A percentile compares a stretch with the other conserved stretches of the same genome.
Conservation (phyloP, 2,113 vertebrate species). For the Chaetura pelagica region DNA sequence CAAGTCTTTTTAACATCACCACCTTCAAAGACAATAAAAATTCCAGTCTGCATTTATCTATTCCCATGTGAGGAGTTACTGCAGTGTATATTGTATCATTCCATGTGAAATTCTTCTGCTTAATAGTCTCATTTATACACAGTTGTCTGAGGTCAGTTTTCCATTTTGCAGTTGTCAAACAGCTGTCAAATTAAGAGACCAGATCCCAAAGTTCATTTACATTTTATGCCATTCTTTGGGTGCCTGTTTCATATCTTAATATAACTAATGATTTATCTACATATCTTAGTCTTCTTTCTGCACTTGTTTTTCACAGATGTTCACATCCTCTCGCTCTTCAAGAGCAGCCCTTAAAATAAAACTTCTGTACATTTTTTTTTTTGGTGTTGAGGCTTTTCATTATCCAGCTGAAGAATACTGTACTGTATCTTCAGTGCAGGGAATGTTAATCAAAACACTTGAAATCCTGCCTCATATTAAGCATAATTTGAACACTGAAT, state of each 20-base stretch:
- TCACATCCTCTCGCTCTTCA: slow-evolving; percentile 31
- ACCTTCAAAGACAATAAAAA: slow-evolving; percentile 84
- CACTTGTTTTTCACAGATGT: slow-evolving; percentile 52
- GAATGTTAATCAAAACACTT: not conserved
- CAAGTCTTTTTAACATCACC: slow-evolving; percentile 69
- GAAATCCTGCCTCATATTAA: not conserved
- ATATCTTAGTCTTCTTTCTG: slow-evolving; percentile 42
- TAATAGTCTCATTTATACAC: slow-evolving; percentile 76
- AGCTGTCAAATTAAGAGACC: slow-evolving; percentile 81
- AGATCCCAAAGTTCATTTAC: slow-evolving; percentile 78
- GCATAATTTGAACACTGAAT: not conserved
- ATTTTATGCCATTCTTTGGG: slow-evolving; percentile 71
- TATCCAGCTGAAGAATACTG: not conserved
- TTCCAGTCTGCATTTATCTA: slow-evolving; percentile 77
- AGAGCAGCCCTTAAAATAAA: slow-evolving; percentile 51
- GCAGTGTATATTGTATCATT: slow-evolving; percentile 80
- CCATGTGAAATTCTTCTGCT: slow-evolving; percentile 76
- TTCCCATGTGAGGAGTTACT: slow-evolving; percentile 76
- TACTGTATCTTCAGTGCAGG: not conserved
- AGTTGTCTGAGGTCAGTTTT: slow-evolving; percentile 81
- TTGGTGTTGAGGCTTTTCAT: not conserved
- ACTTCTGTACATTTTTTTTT: not conserved
- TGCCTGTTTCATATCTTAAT: slow-evolving; percentile 69
- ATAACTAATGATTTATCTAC: slow-evolving; percentile 68
- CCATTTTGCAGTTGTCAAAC: slow-evolving; percentile 81